Conservation (phyloP, 2,113 vertebrate genomes). For the Cynopterus brachyotis region DNA sequence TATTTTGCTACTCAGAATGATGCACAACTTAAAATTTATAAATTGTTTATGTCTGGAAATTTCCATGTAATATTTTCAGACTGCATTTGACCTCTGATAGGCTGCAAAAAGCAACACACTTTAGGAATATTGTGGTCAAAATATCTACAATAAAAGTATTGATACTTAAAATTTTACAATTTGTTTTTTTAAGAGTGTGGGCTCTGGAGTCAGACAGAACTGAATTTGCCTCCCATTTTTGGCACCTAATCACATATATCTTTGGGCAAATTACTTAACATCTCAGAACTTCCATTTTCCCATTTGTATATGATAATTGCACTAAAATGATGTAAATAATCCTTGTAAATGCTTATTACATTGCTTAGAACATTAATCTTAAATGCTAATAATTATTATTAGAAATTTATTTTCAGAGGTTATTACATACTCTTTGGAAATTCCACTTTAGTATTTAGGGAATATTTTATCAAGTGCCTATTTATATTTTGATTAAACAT, state of each 20-base stretch:
- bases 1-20: not conserved
- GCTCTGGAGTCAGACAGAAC: not conserved
- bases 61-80: not conserved
- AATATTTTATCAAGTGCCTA: not conserved
- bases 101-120: too few relatives aligned
- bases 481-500: not conserved
- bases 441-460: not conserved
- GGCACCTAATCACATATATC: not conserved
- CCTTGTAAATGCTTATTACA: not conserved
- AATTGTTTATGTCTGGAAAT: not conserved
- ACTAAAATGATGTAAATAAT: not conserved
- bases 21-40: not conserved
- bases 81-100: not conserved
- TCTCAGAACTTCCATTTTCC: not conserved
- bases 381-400: not conserved
- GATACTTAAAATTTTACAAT: not conserved
- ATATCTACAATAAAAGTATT: not conserved
- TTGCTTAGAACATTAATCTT: not conserved
- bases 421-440: not conserved
- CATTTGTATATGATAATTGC: not conserved
- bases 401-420: slow-evolving; percentile 6
- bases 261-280: not conserved
- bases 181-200: not conserved
- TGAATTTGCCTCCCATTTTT: not conserved
- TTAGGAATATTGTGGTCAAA: not conserved